phyloP scores from a whole-genome alignment of 2,888 invertebrate genomes.

The Neocrepidodera transversa region DNA sequence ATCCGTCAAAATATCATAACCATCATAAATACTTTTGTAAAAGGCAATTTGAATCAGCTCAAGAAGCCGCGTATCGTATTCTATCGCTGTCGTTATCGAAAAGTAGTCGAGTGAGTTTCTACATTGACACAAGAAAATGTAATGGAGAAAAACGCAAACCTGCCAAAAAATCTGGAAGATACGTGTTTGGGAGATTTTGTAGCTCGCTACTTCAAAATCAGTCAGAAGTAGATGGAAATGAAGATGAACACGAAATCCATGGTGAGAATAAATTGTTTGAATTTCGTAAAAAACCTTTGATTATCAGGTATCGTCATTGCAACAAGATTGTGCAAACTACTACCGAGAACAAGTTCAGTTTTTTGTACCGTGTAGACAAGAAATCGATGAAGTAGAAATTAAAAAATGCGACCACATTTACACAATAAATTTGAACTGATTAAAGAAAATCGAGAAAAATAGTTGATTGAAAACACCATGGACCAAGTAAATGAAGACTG shows the following conservation, averaged over 20 bases:
- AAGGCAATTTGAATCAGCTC: not conserved
- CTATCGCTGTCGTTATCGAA: constrained; percentile 9
- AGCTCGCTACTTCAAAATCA: not conserved
- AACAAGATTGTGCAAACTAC: constrained; percentile 10
- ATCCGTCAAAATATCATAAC: constrained; percentile 9
- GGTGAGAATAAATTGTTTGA: not conserved
- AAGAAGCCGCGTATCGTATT: not conserved
- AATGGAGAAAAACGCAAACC: not conserved
- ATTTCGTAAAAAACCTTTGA: not conserved
- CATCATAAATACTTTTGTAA: not conserved
- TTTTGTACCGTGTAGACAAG: constrained; percentile 25
- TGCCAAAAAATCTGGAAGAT: not conserved
- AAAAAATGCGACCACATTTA: not conserved
- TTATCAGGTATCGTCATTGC: not conserved
- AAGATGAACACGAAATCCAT: not conserved
- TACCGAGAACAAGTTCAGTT: constrained; percentile 27
- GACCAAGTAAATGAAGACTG: not conserved
- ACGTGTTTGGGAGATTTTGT: not conserved
- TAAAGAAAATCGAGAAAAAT: not conserved
- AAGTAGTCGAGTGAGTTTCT: constrained; percentile 4
- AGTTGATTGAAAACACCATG: constrained; percentile 17
- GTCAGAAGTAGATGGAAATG: too few species aligned
- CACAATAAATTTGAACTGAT: not conserved
- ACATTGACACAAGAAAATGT: constrained; percentile 15
- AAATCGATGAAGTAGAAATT: constrained; percentile 17